phyloP scores from a whole-genome alignment of 2,888 invertebrate species.

The Teinopalpus imperialis region DNA sequence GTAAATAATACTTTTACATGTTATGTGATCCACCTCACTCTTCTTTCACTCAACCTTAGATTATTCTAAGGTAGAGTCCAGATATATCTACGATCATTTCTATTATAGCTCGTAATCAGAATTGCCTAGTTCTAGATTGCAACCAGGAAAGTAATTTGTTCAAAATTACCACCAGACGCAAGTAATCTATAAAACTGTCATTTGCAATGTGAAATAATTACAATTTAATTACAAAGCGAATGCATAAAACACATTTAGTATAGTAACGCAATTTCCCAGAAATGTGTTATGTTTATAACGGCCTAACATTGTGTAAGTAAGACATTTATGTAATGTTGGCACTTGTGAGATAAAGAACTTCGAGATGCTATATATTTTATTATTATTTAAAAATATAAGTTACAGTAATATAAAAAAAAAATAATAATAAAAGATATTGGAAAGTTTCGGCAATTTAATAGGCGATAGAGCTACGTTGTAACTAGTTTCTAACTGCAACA shows the following conservation, averaged over 20 bases:
- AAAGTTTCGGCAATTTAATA: no score
- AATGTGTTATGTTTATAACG: slow-evolving; percentile 12
- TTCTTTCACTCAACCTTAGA: no score
- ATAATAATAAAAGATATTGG: no score
- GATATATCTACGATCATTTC: slow-evolving; percentile 1
- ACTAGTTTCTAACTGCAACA: no score
- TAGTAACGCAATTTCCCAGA: slow-evolving; percentile 17
- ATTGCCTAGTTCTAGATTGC: slow-evolving; percentile 2
- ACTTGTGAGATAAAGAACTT: neutral
- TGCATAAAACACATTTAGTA: slow-evolving; percentile 13
- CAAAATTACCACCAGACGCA: neutral
- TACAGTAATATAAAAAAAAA: no score
- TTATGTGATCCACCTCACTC: no score
- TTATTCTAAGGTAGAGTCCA: no score
- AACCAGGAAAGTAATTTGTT: slow-evolving; percentile 16
- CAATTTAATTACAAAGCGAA: slow-evolving; percentile 16
- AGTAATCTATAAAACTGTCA: slow-evolving; percentile 20
- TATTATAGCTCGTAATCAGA: neutral
- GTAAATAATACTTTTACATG: no score
- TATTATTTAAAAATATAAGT: neutral
- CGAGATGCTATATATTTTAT: neutral
- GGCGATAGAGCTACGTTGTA: no score
- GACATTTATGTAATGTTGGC: slow-evolving; percentile 4
- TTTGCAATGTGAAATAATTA: slow-evolving; percentile 8
- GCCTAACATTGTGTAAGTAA: slow-evolving; percentile 8